Base-by-base conservation (phyloP, 2,888 invertebrate genomes). In the Ectemnius continuus region DNA sequence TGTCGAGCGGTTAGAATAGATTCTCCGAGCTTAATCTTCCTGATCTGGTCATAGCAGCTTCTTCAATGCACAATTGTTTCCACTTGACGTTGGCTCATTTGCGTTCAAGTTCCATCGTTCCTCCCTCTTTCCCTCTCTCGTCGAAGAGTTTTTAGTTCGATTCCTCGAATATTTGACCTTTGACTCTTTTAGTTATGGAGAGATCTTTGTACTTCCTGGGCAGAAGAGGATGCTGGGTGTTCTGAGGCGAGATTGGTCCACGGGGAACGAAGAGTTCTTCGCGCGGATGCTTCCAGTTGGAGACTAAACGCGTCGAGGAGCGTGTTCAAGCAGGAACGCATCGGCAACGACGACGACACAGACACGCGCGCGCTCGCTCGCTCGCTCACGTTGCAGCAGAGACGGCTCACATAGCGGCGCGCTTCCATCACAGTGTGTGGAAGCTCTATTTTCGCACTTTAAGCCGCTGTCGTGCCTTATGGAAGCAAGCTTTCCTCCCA, bases 381-480 rank as follows among this genome's bases (percentile, higher is more conserved):
- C 47, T 59, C 70, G 60, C 56, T 20, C 66, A 47, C 52, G 62
- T 26, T 52, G 61, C 47, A 47, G 36, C 36, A 36, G 1, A 28
- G 28, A 23, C 36, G 36, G 8, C 36, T 8, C 36, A 36, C 36
- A 36, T 36, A 23, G 23, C 36, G 8, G 23, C 36, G 8, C 2
- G 52, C n/a, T 14, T 52, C 8, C 3, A 52, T 16, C 52, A 11
- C 52, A 61, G 36, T 36, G 36, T 36, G 45, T 66, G 45, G 58
- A 69, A 71, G 26, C 80, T 82, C 82, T 82, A 82, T 82, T 82
- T 82, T 83, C 70, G 73, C 83, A 61, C 70, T 75, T 82, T 77
- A 83, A 79, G 79, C 71, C 80, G 80, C 75, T 75, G 72, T 79
- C 79, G 60, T 62, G 70, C 73, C 60, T 14, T 2, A 23, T 23